Conservation (phyloP, 30 jellyfish, hydroid and myxozoan genomes). For the Aurelia sp. region DNA sequence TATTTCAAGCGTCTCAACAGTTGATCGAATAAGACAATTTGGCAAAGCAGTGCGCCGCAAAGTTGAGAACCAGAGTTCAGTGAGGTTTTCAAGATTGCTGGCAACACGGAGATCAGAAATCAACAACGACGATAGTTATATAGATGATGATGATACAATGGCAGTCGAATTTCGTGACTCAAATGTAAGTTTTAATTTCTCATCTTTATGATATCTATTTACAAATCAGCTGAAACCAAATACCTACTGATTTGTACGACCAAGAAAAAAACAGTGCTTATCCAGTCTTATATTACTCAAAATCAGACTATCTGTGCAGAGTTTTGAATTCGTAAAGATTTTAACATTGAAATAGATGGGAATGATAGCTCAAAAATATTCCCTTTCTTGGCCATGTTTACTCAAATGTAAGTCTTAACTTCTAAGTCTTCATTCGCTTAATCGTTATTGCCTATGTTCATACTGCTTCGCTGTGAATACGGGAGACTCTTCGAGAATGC, state of each 20-base stretch:
- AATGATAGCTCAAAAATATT: no score
- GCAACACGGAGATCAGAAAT: background rate
- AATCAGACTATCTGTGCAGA: no score
- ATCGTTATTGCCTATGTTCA: no score
- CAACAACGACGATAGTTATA: constrained; percentile 29
- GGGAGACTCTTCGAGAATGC: no score
- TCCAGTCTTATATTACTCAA: no score
- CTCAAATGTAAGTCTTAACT: no score
- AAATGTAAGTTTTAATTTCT: constrained; percentile 16
- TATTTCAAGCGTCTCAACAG: constrained; percentile 1
- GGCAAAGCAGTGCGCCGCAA: constrained; percentile 16
- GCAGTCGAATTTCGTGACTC: constrained; percentile 34
- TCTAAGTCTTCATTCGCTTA: no score
- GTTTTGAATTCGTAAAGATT: no score
- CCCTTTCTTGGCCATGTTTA: no score
- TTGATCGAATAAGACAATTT: constrained; percentile 20
- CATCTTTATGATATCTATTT: background rate
- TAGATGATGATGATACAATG: constrained; percentile 49
- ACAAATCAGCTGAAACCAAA: no score
- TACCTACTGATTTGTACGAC: background rate
- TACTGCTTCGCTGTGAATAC: no score
- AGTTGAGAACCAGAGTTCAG: background rate
- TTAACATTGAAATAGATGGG: no score
- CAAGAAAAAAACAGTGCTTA: background rate
- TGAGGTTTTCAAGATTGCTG: constrained; percentile 35